phyloP scores from a whole-genome alignment of 2,113 vertebrate species.

The Ailurus styani region DNA sequence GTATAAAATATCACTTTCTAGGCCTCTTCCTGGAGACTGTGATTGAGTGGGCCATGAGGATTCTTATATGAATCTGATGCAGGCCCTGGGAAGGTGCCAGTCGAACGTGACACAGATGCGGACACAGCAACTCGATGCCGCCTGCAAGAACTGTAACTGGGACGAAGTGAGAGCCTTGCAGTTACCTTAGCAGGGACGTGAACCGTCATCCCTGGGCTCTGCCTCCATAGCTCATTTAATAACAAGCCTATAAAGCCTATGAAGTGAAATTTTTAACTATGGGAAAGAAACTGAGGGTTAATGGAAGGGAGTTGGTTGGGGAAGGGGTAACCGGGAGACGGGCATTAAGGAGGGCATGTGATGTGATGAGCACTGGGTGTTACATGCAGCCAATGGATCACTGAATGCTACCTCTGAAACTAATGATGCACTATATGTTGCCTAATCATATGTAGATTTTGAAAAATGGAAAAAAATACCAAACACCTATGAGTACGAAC shows the following conservation, averaged over 20 bases:
- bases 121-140: too few species aligned
- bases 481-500: background rate
- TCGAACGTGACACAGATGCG: rapidly evolving
- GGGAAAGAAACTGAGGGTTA: background rate
- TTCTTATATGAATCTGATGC: background rate
- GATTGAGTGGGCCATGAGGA: background rate
- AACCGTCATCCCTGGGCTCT: background rate
- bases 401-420: background rate
- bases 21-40: background rate
- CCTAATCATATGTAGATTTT: background rate
- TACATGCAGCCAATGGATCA: background rate
- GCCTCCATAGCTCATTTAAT: background rate
- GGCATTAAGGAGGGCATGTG: background rate
- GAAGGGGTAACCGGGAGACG: background rate
- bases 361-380: background rate
- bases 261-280: background rate
- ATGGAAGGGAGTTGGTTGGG: background rate
- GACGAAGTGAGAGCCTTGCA: background rate
- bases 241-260: background rate
- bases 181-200: background rate
- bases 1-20: background rate
- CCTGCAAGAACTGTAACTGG: background rate
- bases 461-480: background rate
- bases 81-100: background rate
- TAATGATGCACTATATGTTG: background rate